phyloP scores from a whole-genome alignment of 2,797 vertebrate species.

The Heterohyrax brucei region DNA sequence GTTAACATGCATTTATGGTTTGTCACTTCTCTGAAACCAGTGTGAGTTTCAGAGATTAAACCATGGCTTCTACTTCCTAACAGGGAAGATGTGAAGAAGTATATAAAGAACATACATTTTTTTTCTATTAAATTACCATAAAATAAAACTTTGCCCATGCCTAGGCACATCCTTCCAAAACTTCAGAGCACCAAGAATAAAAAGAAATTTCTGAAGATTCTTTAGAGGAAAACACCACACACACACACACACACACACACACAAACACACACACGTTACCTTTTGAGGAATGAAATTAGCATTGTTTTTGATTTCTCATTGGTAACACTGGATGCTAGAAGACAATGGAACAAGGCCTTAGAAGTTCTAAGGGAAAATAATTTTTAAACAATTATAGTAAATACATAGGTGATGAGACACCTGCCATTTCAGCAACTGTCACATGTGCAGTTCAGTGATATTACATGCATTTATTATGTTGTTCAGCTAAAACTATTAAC shows the following conservation, averaged over 20 bases:
- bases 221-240: not conserved
- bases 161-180: not conserved
- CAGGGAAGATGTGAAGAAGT: conserved; percentile 54
- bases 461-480: not conserved
- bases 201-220: conserved; percentile 18
- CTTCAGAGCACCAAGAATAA: not conserved
- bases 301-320: conserved; percentile 55
- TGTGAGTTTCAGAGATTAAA: conserved; percentile 84
- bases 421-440: not conserved
- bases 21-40: conserved; percentile 86
- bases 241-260: too few relatives aligned
- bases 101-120: conserved; percentile 66
- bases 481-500: not conserved
- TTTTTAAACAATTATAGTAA: not conserved
- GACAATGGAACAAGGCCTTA: conserved; percentile 46
- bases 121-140: conserved; percentile 20
- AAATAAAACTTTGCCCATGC: conserved; percentile 24
- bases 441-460: not conserved
- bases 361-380: not conserved
- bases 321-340: conserved; percentile 60
- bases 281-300: conserved; percentile 30
- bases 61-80: conserved; percentile 69
- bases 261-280: not conserved
- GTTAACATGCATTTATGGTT: conserved; percentile 89
- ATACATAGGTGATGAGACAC: not conserved